Evolutionary conservation across 2,888 invertebrate species (phyloP).

Genomic region (Epiblema foenella): DNA sequence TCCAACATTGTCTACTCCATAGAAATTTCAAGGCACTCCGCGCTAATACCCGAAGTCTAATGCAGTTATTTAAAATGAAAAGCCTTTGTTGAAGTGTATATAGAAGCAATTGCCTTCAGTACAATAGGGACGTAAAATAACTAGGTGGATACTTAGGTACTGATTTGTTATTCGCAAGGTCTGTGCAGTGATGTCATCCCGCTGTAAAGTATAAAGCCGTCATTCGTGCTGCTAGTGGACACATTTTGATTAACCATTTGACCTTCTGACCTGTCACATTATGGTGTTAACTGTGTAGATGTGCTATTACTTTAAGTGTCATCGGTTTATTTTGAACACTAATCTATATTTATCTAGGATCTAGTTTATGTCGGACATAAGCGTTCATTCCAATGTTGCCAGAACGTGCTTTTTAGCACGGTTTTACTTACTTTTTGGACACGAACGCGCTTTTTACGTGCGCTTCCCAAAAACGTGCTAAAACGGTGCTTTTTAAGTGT

Average conservation of each 20-base stretch:
- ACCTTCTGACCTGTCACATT: constrained; percentile 28
- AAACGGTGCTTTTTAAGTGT: too few relatives aligned
- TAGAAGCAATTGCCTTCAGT: background rate
- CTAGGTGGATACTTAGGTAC: constrained; percentile 12
- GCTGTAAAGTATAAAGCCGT: constrained; percentile 27
- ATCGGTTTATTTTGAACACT: constrained; percentile 11
- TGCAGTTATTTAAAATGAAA: constrained; percentile 13
- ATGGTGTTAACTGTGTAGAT: constrained; percentile 16
- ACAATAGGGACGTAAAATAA: constrained; percentile 32
- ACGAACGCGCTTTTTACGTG: too few relatives aligned
- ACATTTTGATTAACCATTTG: constrained; percentile 37
- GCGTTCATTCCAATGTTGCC: too few relatives aligned
- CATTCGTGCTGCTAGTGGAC: constrained; percentile 25
- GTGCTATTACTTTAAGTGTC: background rate
- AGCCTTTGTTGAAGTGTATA: background rate
- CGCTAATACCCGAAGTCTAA: background rate
- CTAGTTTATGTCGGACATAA: too few relatives aligned
- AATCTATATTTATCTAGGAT: background rate
- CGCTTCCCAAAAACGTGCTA: too few relatives aligned
- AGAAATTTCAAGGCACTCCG: background rate
- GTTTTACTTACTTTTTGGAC: too few relatives aligned
- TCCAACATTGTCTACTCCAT: background rate
- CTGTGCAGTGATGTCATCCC: constrained; percentile 40
- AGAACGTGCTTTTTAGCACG: too few relatives aligned
- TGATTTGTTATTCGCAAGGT: constrained; percentile 34